Conservation (phyloP, 2,797 vertebrate genomes). For the Cetoscarus ocellatus region DNA sequence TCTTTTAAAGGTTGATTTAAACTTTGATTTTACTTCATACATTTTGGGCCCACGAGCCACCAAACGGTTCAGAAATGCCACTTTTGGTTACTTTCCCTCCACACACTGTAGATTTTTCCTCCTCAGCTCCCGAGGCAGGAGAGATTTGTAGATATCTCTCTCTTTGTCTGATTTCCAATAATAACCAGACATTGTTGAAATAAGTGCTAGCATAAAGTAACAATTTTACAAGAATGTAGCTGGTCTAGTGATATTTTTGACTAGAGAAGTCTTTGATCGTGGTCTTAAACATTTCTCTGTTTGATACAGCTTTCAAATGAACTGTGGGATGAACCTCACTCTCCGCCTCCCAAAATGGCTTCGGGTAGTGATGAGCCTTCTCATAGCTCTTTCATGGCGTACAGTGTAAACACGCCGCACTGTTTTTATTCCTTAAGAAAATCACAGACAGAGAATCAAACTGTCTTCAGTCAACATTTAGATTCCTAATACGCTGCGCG, state of each 20-base stretch:
- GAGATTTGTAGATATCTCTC: conserved; percentile 41
- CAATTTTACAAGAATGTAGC: conserved; percentile 62
- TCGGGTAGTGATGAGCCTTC: conserved; percentile 68
- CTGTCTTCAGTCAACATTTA: conserved; percentile 85
- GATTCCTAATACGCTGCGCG: conserved; percentile 77
- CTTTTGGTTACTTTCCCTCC: background rate
- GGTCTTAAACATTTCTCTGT: conserved; percentile 64
- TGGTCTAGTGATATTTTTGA: conserved; percentile 63
- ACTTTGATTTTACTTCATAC: background rate
- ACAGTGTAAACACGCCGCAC: conserved; percentile 67
- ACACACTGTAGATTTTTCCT: background rate
- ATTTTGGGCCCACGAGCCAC: background rate
- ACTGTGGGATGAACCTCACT: conserved; percentile 59
- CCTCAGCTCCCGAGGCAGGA: background rate
- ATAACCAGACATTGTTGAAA: conserved; percentile 65
- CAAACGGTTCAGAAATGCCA: conserved; percentile 6
- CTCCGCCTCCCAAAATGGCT: conserved; percentile 73
- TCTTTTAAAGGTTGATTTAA: background rate
- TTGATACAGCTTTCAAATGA: conserved; percentile 78
- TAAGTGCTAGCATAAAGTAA: conserved; percentile 53
- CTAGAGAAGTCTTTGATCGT: conserved; percentile 65
- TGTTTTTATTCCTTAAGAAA: conserved; percentile 78
- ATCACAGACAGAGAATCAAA: conserved; percentile 82
- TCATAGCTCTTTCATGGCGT: conserved; percentile 75
- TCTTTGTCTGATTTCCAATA: conserved; percentile 62